These are phyloP conservation scores for Gerosis bhagava DNA, from an alignment of 2,888 invertebrate genomes.

Conservation along the genomic window DNA sequence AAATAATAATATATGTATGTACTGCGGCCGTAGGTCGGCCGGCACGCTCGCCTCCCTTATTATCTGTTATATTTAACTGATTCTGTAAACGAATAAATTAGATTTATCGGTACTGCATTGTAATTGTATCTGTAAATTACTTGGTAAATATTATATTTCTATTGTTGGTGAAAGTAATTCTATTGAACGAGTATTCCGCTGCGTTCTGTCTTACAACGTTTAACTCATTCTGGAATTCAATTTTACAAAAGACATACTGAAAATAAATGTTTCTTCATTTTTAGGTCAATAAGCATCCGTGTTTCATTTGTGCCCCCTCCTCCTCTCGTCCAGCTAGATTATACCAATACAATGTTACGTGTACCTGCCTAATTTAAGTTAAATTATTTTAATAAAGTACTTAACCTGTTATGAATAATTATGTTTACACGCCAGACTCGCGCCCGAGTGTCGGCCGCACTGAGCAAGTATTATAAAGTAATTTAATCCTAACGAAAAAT, in stretches of 20 bases:
- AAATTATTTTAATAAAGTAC: conserved; percentile 17
- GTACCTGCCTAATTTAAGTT: conserved; percentile 19
- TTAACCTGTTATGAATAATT: conserved; percentile 17
- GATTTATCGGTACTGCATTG: conserved; percentile 76
- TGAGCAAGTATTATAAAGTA: conserved; percentile 15
- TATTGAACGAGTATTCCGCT: conserved; percentile 75
- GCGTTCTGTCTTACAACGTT: conserved; percentile 76
- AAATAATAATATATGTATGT: no score
- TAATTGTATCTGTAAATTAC: conserved; percentile 76
- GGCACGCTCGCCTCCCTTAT: conserved; percentile 44
- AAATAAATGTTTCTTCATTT: conserved; percentile 89
- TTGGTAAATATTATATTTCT: conserved; percentile 79
- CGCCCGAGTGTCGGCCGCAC: conserved; percentile 4
- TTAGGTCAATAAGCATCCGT: conserved; percentile 85
- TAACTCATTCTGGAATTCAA: conserved; percentile 81
- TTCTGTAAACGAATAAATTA: conserved; percentile 78
- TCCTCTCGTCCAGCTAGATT: no score
- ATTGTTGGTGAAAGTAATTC: conserved; percentile 77
- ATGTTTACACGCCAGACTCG: conserved; percentile 2
- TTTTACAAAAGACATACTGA: conserved; percentile 86
- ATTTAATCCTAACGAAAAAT: conserved; percentile 14
- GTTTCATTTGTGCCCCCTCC: conserved; percentile 82
- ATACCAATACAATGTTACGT: conserved; percentile 13
- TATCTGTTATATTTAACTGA: conserved; percentile 73
- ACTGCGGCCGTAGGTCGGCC: conserved; percentile 51